Evolutionary conservation across 2,113 vertebrate species (phyloP), one percentile per base, ranked within the genome.

Genomic region (Raja brachyura): DNA sequence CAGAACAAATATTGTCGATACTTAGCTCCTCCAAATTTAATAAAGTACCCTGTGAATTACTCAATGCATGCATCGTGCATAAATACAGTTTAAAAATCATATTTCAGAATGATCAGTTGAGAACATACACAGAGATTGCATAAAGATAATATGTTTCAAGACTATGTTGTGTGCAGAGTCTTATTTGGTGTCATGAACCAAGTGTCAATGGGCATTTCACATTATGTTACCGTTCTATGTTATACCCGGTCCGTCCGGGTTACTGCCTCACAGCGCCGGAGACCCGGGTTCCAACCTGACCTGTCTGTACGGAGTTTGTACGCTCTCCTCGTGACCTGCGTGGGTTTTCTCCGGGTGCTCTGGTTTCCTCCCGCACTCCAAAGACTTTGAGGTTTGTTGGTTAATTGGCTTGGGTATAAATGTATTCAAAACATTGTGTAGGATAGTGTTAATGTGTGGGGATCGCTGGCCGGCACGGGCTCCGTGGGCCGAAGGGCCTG

Each of bases 71-170:
- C 59, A 66, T 54, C 73, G 16, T 54, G 22, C 20, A 5, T 39
- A 73, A 70, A 92, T 70, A 73, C 68, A 54, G 25, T 73, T 92
- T 73, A 92, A 70, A 70, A 28, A 73, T 73, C 31, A 25, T 9
- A 92, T 92, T 92, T 73, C 63, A 70, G 20, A 92, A 68, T 92
- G 10, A 73, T 74, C 28, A 31, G 56, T 88, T 63, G 4, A 88
- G 14, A 31, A 63, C 33, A 74, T 20, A 54, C 39, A 73, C 20
- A 73, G 33, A 92, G 73, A 73, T 92, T 54, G 54, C n/a, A 73
- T 73, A 13, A 48, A 92, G 63, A 20, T 74, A 73, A 39, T 90
- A 61, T 61, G 70, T 90, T 48, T 90, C 18, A 70, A 7, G 3
- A 90, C 20, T 63, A 90, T 11, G 13, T 25, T 7, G 6, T 25